Evolutionary conservation across 2,797 vertebrate genomes (phyloP).

Genomic region (Meriones psammophilus): DNA sequence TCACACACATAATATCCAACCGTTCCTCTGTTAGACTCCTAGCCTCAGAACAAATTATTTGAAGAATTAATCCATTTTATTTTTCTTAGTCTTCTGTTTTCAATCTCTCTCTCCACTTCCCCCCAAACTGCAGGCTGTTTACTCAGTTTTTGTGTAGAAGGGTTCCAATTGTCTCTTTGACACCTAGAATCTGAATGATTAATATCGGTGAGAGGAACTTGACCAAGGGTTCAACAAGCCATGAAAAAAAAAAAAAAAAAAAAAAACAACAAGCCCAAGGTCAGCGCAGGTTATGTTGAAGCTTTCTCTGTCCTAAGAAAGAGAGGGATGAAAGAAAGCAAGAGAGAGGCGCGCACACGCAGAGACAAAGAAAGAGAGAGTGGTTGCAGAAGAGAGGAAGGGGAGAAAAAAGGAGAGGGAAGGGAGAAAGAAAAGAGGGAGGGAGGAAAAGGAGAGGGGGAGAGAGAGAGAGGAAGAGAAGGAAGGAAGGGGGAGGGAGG

Average conservation of each 20-base stretch:
- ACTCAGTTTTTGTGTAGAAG: slow-evolving; percentile 79
- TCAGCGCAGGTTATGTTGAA: slow-evolving; percentile 85
- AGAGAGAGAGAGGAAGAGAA: accelerated
- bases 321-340: too few species aligned
- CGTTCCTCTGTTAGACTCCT: slow-evolving; percentile 83
- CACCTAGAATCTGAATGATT: slow-evolving; percentile 87
- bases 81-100: slow-evolving; percentile 86
- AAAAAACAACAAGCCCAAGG: slow-evolving; percentile 85
- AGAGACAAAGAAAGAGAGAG: not conserved
- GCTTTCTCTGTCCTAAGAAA: slow-evolving; percentile 63
- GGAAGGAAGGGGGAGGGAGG: too few species aligned
- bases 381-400: not conserved
- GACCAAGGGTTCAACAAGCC: slow-evolving; percentile 86
- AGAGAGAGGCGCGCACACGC: not conserved
- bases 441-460: accelerated
- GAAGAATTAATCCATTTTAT: slow-evolving; percentile 87
- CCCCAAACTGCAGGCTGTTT: slow-evolving; percentile 42
- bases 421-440: accelerated
- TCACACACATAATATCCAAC: slow-evolving; percentile 84
- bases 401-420: too few species aligned
- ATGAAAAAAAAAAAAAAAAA: slow-evolving; percentile 89
- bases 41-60: slow-evolving; percentile 86
- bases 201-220: slow-evolving; percentile 86
- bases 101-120: slow-evolving; percentile 59
- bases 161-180: slow-evolving; percentile 85